These are phyloP conservation scores for Cepaea nemoralis DNA, from an alignment of 1,140 invertebrate genomes.

Conservation along the genomic window DNA sequence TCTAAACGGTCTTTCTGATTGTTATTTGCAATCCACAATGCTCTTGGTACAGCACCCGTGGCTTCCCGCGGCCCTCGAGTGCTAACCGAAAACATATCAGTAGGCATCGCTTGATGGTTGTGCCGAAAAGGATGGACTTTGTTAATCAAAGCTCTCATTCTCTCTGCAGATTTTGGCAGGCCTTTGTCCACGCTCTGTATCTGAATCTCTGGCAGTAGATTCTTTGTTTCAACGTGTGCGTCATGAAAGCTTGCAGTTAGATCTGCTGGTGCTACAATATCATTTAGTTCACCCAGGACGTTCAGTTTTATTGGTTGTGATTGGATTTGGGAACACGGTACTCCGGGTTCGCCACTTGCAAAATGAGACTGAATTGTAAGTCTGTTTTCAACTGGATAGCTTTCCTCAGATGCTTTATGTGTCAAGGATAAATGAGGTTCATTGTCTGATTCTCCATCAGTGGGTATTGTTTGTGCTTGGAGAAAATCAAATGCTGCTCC, in stretches of 20 bases:
- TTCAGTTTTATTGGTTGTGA: neutral
- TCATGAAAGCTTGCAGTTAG: neutral
- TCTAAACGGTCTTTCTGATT: neutral
- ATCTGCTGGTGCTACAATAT: neutral
- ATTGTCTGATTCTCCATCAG: neutral
- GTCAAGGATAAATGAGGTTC: neutral
- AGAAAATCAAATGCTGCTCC: no score
- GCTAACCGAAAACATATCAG: neutral
- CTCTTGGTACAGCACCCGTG: no score
- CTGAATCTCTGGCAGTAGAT: neutral
- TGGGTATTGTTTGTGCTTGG: neutral
- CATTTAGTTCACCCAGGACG: neutral
- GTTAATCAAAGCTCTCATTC: neutral
- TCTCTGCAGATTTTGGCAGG: neutral
- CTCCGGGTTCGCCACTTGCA: neutral
- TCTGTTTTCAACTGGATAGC: neutral
- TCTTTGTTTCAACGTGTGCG: neutral
- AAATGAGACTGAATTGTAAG: neutral
- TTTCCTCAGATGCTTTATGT: neutral
- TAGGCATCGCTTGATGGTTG: neutral
- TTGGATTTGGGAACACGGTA: neutral
- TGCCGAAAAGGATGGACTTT: neutral
- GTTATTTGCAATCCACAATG: neutral
- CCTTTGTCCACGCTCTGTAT: neutral
- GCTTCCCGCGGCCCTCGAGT: neutral